These are phyloP conservation scores for Stenolophus ochropezus DNA, from an alignment of 2,888 invertebrate genomes.

Conservation along the genomic window DNA sequence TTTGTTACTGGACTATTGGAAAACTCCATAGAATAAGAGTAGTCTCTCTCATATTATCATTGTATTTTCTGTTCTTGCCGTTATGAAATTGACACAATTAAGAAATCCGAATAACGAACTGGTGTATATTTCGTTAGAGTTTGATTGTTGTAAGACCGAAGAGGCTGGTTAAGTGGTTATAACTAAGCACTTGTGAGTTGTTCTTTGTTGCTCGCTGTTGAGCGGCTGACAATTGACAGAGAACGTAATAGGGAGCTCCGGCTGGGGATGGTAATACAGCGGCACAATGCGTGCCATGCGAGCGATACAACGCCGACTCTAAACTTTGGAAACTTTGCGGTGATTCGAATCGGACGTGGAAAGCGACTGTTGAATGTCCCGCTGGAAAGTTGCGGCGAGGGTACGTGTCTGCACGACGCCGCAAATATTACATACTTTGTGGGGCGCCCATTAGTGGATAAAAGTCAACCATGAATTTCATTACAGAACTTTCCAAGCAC, in stretches of 20 bases:
- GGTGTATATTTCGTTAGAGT: not conserved
- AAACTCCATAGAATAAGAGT: no score
- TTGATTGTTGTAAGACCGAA: not conserved
- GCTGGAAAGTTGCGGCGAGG: not conserved
- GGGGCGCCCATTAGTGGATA: not conserved
- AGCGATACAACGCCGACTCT: conserved; percentile 2
- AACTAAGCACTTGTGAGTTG: not conserved
- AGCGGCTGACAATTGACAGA: conserved; percentile 14
- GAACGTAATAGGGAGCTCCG: conserved; percentile 20
- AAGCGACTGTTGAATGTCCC: conserved; percentile 37
- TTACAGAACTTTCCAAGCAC: conserved; percentile 10
- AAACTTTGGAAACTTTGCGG: conserved; percentile 39
- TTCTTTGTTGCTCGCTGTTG: not conserved
- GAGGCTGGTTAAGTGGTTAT: not conserved
- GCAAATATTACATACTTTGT: conserved; percentile 23
- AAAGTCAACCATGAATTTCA: conserved; percentile 24
- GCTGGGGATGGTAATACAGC: not conserved
- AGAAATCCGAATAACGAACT: no score
- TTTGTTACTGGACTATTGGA: no score
- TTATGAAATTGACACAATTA: no score
- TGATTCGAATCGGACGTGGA: conserved; percentile 41
- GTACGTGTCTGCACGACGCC: not conserved
- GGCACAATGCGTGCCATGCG: conserved; percentile 21
- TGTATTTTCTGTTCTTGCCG: no score
- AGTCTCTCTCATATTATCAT: no score